These are phyloP conservation scores for Scaptomyza graminum DNA, from an alignment of 1,140 invertebrate species.

Conservation along the genomic window DNA sequence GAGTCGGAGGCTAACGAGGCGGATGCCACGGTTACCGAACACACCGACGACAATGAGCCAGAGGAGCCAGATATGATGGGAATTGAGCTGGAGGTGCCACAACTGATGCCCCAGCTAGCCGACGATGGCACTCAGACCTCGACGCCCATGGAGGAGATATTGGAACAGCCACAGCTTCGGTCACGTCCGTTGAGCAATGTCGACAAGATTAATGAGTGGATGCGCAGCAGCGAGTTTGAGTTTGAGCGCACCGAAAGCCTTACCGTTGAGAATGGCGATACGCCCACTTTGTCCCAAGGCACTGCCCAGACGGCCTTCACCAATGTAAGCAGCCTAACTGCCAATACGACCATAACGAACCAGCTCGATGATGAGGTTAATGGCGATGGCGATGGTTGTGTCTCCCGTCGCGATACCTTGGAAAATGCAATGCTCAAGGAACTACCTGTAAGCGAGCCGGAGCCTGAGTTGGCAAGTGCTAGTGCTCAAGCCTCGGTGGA, in stretches of 20 bases:
- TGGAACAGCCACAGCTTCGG: slow-evolving; percentile 66
- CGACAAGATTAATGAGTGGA: slow-evolving; percentile 83
- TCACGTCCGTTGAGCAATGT: slow-evolving; percentile 55
- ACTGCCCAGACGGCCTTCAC: slow-evolving; percentile 71
- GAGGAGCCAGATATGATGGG: slow-evolving; percentile 61
- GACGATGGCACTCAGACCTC: slow-evolving; percentile 78
- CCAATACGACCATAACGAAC: slow-evolving; percentile 75
- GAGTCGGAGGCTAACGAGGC: slow-evolving; percentile 58
- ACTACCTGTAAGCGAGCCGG: slow-evolving; percentile 48
- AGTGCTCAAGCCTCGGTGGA: slow-evolving; percentile 84
- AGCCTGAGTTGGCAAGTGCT: slow-evolving; percentile 41
- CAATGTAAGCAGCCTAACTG: slow-evolving; percentile 67
- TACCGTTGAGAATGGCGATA: slow-evolving; percentile 77
- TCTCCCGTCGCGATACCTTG: slow-evolving; percentile 85
- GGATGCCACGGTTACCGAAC: slow-evolving; percentile 64
- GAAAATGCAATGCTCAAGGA: slow-evolving; percentile 79
- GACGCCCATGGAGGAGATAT: slow-evolving; percentile 76
- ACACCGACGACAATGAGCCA: slow-evolving; percentile 67
- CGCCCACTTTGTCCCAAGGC: slow-evolving; percentile 51
- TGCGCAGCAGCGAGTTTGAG: slow-evolving; percentile 78
- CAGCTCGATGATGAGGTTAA: slow-evolving; percentile 71
- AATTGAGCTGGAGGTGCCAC: slow-evolving; percentile 75
- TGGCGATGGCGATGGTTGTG: slow-evolving; percentile 84
- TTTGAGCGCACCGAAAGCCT: slow-evolving; percentile 79
- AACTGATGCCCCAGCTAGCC: slow-evolving; percentile 58